phyloP scores from a whole-genome alignment of 2,797 vertebrate genomes.

The Clarias fuscus region DNA sequence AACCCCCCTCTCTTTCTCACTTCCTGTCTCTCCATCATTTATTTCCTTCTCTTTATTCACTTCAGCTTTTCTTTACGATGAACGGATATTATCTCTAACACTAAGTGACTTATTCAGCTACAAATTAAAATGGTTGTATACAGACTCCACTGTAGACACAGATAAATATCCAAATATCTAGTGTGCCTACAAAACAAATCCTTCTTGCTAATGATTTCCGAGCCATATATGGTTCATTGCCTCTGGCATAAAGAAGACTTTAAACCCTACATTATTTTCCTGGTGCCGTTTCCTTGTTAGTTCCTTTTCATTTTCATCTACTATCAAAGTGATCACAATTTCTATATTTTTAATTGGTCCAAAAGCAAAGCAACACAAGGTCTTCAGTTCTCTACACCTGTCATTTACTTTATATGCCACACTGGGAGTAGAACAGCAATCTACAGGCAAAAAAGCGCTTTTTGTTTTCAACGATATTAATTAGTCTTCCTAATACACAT shows the following conservation, averaged over 20 bases:
- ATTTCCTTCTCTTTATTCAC: neutral
- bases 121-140: neutral
- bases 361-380: conserved; percentile 75
- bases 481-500: conserved; percentile 66
- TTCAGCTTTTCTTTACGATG: neutral
- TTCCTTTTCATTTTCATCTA: neutral
- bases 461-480: conserved; percentile 77
- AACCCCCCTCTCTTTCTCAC: conserved; percentile 29
- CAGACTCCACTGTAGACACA: neutral
- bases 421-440: conserved; percentile 70
- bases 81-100: neutral
- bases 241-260: neutral
- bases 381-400: conserved; percentile 68
- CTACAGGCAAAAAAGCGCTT: conserved; percentile 71
- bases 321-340: conserved; percentile 27
- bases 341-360: conserved; percentile 68
- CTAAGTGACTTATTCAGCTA: neutral
- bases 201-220: neutral
- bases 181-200: neutral
- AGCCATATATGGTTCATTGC: neutral
- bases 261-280: too few relatives aligned
- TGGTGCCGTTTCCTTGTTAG: neutral
- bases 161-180: neutral
- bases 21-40: neutral
- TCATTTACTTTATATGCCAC: conserved; percentile 71